phyloP scores from a whole-genome alignment of 1,140 invertebrate genomes.

The Drosophila takahashii region DNA sequence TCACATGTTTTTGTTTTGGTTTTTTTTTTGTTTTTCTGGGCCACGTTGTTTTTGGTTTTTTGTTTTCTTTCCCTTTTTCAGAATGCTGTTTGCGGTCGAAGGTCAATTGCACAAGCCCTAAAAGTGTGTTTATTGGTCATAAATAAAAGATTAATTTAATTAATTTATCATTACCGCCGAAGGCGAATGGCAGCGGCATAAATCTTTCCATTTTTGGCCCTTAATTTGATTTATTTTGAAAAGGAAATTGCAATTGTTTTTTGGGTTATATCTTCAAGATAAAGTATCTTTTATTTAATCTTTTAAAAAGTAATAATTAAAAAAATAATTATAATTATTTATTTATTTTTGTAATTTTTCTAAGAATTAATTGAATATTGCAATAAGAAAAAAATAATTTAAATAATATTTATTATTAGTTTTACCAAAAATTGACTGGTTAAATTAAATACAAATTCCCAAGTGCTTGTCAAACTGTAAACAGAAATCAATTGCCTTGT shows the following conservation, averaged over 20 bases:
- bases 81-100: slow-evolving; percentile 46
- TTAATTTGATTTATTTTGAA: neutral
- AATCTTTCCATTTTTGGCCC: slow-evolving; percentile 11
- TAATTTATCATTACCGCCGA: slow-evolving; percentile 28
- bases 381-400: neutral
- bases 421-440: neutral
- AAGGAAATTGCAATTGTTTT: neutral
- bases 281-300: neutral
- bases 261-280: neutral
- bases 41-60: slow-evolving; percentile 30
- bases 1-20: slow-evolving; percentile 67
- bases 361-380: no score
- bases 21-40: slow-evolving; percentile 41
- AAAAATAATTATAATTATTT: neutral
- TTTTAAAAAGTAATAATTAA: no score
- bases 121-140: slow-evolving; percentile 26
- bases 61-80: slow-evolving; percentile 36
- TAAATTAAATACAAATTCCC: neutral
- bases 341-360: no score
- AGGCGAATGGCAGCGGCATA: slow-evolving; percentile 4
- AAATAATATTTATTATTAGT: neutral
- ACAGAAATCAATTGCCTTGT: slow-evolving; percentile 39
- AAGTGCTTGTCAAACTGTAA: slow-evolving; percentile 8
- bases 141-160: slow-evolving; percentile 36
- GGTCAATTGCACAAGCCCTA: slow-evolving; percentile 45